Percentiles rank a stretch among this genome's conserved stretches.
phyloP scores from a whole-genome alignment of 2,888 invertebrate species.

The Harpagoxenus sublaevis region DNA sequence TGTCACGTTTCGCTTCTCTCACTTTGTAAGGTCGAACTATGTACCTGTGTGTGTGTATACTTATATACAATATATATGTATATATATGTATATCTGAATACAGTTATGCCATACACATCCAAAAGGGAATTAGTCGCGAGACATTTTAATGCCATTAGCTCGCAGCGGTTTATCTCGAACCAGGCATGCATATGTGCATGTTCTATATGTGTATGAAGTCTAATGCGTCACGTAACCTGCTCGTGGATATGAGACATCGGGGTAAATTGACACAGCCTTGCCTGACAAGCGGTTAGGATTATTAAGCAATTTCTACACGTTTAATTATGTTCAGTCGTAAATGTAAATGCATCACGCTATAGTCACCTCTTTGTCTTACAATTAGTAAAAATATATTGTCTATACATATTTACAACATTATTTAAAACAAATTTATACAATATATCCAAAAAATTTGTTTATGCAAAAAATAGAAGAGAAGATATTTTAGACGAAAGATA shows the following conservation, averaged over 20 bases:
- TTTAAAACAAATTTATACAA: background rate
- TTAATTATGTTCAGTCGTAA: conserved; percentile 44
- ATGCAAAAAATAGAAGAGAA: background rate
- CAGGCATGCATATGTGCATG: conserved; percentile 39
- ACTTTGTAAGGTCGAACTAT: conserved; percentile 14
- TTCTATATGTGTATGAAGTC: conserved; percentile 43
- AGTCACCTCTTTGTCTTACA: background rate
- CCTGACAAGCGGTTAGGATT: conserved; percentile 63
- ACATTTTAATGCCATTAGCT: conserved; percentile 62
- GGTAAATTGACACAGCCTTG: conserved; percentile 70
- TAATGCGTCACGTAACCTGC: conserved; percentile 40
- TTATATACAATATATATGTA: background rate
- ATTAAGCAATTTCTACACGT: conserved; percentile 63
- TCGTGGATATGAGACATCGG: conserved; percentile 63
- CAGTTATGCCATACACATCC: conserved; percentile 3
- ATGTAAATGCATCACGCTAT: background rate
- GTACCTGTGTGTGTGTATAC: background rate
- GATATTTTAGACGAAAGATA: background rate
- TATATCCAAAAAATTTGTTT: background rate
- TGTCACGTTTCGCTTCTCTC: background rate
- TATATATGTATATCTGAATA: background rate
- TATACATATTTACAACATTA: background rate
- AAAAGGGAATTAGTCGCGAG: conserved; percentile 53
- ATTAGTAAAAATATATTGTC: background rate
- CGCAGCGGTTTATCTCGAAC: conserved; percentile 62